Conservation (phyloP, 1,140 invertebrate genomes). For the Helicoverpa armigera region DNA sequence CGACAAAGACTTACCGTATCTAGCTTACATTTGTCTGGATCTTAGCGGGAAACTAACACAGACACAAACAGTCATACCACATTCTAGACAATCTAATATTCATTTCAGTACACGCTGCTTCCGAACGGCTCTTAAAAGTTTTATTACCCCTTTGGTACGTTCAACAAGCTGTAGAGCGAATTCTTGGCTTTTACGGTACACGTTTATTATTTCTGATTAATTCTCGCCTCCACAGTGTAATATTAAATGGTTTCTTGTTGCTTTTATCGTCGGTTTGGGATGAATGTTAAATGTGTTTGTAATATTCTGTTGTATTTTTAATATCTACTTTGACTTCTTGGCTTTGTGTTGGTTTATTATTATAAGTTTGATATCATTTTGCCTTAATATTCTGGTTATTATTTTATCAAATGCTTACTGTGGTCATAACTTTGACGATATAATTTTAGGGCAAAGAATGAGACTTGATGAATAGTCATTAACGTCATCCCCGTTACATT, state of each 20-base stretch:
- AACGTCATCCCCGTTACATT: background rate
- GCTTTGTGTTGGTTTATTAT: background rate
- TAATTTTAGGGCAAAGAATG: too few relatives aligned
- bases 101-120: slow-evolving; percentile 62
- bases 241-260: slow-evolving; percentile 42
- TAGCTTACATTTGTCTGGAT: slow-evolving; percentile 23
- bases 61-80: slow-evolving; percentile 67
- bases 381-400: too few relatives aligned
- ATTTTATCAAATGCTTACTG: too few relatives aligned
- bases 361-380: background rate
- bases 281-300: slow-evolving; percentile 32
- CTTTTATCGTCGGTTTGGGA: slow-evolving; percentile 21
- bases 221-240: slow-evolving; percentile 31
- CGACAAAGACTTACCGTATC: slow-evolving; percentile 58
- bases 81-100: slow-evolving; percentile 66
- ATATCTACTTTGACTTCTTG: background rate
- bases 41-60: slow-evolving; percentile 58
- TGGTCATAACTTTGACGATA: too few relatives aligned
- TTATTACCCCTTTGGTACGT: slow-evolving; percentile 40
- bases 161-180: slow-evolving; percentile 49
- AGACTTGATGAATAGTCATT: too few relatives aligned
- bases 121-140: slow-evolving; percentile 53
- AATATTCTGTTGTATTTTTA: slow-evolving; percentile 11
- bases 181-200: slow-evolving; percentile 42
- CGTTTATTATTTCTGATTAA: slow-evolving; percentile 48